Base-by-base conservation (phyloP, 2,113 vertebrate species). In the Anoura caudifer region DNA sequence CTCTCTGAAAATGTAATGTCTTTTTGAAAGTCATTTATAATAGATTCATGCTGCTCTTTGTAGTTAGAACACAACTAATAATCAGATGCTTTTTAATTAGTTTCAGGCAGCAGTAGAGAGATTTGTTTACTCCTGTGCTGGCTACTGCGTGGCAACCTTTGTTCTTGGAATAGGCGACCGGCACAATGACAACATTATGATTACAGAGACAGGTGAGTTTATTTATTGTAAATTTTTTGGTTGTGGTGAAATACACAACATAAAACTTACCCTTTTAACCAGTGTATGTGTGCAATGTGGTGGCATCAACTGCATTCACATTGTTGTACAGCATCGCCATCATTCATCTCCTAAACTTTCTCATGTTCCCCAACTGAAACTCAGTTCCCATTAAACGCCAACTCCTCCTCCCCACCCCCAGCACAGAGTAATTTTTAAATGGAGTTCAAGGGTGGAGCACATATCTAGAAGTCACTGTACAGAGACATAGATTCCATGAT, bases 171-270 rank as follows among this genome's bases (percentile, higher is more conserved):
- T 99, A 59, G 99, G 99, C 7, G 99, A 99, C 98, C 99, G 99
- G 24, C 99, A 99, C 98, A 99, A 99, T 10, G 99, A 99, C 98
- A 99, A 99, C 98, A 99, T 99, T 97, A 99, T 99, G 99, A 99
- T 99, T 98, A 99, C 99, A 33, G 99, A 99, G 96, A 98, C 99
- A 90, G 99, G 99, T 99, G 98, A 98, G 96, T 95, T 84, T 93
- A 28, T 94, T 87, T 69, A 31, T 50, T 38, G 14, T 36, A 73
- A 28, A 79, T 59, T 41, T 54, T 75, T 69, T 59, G 54, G 73
- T 10, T 76, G 26, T 61, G 72, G 56, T 67, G 76, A 81, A 76
- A 76, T 67, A 82, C 38, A 80, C 4, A 16, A 69, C 33, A 75
- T 47, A 70, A 90, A 79, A 65, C 31, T 17, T 54, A 50, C 67